Percentiles rank a stretch among this genome's conserved stretches.
These are phyloP conservation scores for Sebastes matsubarae DNA, from an alignment of 2,797 vertebrate species.

Conservation along the genomic window DNA sequence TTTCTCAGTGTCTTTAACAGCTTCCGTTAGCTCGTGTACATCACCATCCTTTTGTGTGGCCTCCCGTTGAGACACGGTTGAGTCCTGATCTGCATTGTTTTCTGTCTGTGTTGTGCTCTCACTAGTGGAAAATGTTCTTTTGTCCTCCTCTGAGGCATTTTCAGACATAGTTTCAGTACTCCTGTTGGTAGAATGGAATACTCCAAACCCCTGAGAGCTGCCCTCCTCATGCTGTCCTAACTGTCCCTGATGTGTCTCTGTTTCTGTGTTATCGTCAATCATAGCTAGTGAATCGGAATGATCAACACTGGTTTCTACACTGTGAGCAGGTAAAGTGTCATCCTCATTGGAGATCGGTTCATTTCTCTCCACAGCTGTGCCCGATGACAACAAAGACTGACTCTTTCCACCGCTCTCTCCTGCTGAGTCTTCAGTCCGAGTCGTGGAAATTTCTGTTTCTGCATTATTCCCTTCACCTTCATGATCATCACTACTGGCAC, in stretches of 20 bases:
- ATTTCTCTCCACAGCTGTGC: background rate
- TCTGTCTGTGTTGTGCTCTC: background rate
- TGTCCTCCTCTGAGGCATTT: conserved; percentile 15
- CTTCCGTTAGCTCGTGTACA: background rate
- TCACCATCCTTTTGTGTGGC: background rate
- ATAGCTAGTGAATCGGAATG: background rate
- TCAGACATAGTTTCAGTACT: background rate
- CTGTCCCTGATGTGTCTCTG: background rate
- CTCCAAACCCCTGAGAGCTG: background rate
- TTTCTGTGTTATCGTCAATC: background rate
- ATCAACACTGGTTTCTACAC: background rate
- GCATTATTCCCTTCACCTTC: background rate
- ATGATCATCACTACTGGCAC: background rate
- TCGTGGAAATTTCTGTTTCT: background rate
- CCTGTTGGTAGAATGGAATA: background rate
- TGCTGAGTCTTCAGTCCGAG: background rate
- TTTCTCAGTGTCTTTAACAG: background rate
- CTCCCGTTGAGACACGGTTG: background rate
- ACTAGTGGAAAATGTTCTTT: background rate
- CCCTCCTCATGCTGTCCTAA: background rate
- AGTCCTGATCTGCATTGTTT: background rate
- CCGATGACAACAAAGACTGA: background rate
- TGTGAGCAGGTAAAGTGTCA: background rate
- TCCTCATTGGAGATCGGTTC: background rate
- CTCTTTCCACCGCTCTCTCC: background rate